Base-by-base conservation (phyloP, 1,140 invertebrate genomes). In the Penaeus indicus region DNA sequence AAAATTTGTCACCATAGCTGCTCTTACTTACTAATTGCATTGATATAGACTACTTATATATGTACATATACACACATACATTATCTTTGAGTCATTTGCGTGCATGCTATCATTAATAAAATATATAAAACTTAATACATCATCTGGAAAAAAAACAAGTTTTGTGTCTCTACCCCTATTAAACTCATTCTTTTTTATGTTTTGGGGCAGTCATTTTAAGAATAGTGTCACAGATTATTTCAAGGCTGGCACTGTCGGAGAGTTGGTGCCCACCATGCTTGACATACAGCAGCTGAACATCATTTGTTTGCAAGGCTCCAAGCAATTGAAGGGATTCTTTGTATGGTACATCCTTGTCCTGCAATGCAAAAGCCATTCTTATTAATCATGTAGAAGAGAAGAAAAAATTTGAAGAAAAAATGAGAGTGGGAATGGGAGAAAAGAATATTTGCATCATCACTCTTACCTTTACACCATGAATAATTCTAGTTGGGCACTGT, bases 381-480 rank as follows among this genome's bases (percentile, higher is more conserved):
- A 32, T 32, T 8, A 75, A 5, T 7, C 5, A 0, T 27, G 25
- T n/a, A 75, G 25, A 25, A 32, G 4, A 11, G 18, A 8, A 27
- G 8, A 32, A 27, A 32, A 5, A 27, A 7, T 0, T 18, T 11
- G 16, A 4, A n/a, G 16, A 18, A 7, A 4, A 27, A 19, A 27
- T 13, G 18, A 38, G 5, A 75, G 13, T 38, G 10, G 8, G n/a
- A 32, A 32, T 32, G 42, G 13, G 1, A 21, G 25, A 27, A 32
- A 32, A 13, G 27, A 75, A 22, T 38, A 32, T 32, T 32, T 32
- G 10, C 16, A 1, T 75, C 4, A 32, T 75, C 25, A 75, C n/a
- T 38, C 19, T 25, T 75, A 86, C 85, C 85, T 86, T 64, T 62
- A 86, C 21, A 10, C 85, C 77, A 69, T 86, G 85, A 19, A 86